These are phyloP conservation scores for Tribolium freemani DNA, from an alignment of 2,888 invertebrate genomes.

Conservation along the genomic window DNA sequence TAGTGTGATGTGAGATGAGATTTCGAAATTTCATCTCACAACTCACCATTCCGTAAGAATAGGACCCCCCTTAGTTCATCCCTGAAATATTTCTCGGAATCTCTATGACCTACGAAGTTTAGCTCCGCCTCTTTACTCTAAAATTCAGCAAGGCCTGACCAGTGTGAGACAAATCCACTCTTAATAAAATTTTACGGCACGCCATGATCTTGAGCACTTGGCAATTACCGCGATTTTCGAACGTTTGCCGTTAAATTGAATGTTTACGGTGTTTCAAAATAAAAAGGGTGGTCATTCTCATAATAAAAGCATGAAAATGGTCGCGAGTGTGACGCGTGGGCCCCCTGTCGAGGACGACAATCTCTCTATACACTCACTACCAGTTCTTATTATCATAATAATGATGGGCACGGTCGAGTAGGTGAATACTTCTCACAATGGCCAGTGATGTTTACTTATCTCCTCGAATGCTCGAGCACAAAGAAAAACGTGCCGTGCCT, in stretches of 20 bases:
- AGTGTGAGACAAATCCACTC: not conserved
- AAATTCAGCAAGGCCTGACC: too few species aligned
- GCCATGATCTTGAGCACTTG: constrained; percentile 6
- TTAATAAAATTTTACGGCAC: constrained; percentile 22
- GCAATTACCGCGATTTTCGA: constrained; percentile 8
- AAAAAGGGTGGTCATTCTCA: not conserved
- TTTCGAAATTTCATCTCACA: too few species aligned
- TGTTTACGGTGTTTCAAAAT: constrained; percentile 27
- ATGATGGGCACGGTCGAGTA: constrained; percentile 33
- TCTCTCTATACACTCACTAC: constrained; percentile 7
- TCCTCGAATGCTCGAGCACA: constrained; percentile 4
- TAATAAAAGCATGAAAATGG: constrained; percentile 6
- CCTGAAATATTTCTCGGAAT: too few species aligned
- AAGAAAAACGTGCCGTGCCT: constrained; percentile 30
- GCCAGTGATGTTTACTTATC: constrained; percentile 24
- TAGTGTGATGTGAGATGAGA: too few species aligned
- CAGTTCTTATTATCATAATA: constrained; percentile 30
- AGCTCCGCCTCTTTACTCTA: too few species aligned
- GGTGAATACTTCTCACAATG: constrained; percentile 23
- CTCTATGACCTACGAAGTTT: too few species aligned
- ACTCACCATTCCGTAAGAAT: too few species aligned
- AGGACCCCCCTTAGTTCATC: too few species aligned
- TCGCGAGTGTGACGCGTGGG: constrained; percentile 22
- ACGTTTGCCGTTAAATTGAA: constrained; percentile 28
- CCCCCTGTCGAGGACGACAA: not conserved